Evolutionary conservation across 2,797 vertebrate species (phyloP).

Genomic region (Arrhamphus sclerolepis): DNA sequence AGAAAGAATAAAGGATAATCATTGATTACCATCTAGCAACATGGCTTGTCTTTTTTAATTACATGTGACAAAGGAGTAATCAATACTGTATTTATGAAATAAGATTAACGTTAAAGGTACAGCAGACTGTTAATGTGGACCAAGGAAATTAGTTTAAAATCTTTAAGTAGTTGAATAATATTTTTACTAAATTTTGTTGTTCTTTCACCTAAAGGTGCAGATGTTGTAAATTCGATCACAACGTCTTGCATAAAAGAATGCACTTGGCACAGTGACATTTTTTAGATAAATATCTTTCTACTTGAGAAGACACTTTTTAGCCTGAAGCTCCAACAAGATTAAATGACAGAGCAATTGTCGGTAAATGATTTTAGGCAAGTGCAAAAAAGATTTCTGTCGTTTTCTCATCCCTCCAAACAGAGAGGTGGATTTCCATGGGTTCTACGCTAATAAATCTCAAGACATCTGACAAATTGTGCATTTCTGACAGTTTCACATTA

Average conservation of each 20-base stretch:
- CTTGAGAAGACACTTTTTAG: constrained; percentile 73
- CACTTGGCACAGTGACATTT: constrained; percentile 72
- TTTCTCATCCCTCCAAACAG: constrained; percentile 14
- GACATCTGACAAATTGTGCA: constrained; percentile 35
- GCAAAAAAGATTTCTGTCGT: constrained; percentile 21
- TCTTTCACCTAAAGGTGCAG: constrained; percentile 74
- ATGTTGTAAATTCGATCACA: constrained; percentile 82
- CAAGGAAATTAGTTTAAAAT: constrained; percentile 58
- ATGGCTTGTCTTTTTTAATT: constrained; percentile 60
- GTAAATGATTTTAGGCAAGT: constrained; percentile 63
- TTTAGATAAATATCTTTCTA: constrained; percentile 81
- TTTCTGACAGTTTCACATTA: constrained; percentile 43
- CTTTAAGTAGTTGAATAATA: constrained; percentile 48
- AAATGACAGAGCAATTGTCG: constrained; percentile 64
- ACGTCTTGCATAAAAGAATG: constrained; percentile 74
- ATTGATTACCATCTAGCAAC: constrained; percentile 66
- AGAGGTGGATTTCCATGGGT: constrained; percentile 22
- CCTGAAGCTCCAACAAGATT: constrained; percentile 66
- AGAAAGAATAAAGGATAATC: constrained; percentile 67
- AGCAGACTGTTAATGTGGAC: constrained; percentile 32
- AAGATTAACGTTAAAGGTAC: constrained; percentile 30
- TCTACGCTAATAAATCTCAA: constrained; percentile 18
- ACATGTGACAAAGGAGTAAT: constrained; percentile 70
- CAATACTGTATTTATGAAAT: constrained; percentile 72
- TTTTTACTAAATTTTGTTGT: constrained; percentile 47